A percentile compares a stretch with the other conserved stretches of the same genome.
These are phyloP conservation scores for Oedothorax gibbosus DNA, from an alignment of 1,140 invertebrate species.

Conservation along the genomic window DNA sequence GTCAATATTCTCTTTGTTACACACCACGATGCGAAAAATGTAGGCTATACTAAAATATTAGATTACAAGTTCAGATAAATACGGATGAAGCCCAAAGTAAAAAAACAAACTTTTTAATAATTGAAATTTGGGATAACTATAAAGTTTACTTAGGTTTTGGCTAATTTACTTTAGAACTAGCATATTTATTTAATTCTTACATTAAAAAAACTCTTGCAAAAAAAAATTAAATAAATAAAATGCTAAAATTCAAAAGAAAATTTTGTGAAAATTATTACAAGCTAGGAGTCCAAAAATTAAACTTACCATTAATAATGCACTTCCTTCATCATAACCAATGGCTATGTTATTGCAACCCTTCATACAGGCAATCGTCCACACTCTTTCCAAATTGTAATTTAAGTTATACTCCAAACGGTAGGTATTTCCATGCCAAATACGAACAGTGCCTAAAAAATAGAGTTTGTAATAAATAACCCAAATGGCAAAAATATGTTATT, in stretches of 20 bases:
- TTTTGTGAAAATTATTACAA: not conserved
- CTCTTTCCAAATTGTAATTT: conserved; percentile 97
- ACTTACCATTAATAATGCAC: conserved; percentile 88
- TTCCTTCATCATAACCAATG: conserved; percentile 98
- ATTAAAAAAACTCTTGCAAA: too few species aligned
- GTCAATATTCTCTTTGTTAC: too few species aligned
- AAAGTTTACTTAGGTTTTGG: too few species aligned
- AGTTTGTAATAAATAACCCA: not conserved
- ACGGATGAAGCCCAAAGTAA: too few species aligned
- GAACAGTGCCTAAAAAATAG: conserved; percentile 77
- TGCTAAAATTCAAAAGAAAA: not conserved
- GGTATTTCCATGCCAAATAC: conserved; percentile 98
- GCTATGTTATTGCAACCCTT: conserved; percentile 97
- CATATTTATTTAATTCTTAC: too few species aligned
- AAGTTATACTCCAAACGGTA: conserved; percentile 95
- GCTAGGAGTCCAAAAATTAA: not conserved
- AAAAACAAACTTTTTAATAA: too few species aligned
- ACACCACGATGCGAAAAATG: too few species aligned
- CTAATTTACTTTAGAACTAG: too few species aligned
- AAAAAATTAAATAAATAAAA: not conserved
- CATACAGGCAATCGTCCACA: conserved; percentile 97
- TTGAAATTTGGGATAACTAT: too few species aligned
- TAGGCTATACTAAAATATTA: too few species aligned
- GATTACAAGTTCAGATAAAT: too few species aligned
- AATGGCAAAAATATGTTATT: not conserved